Percentiles rank a stretch among this genome's conserved stretches.
These are phyloP conservation scores for Desmodus rotundus DNA, from an alignment of 2,113 vertebrate genomes.

Conservation along the genomic window DNA sequence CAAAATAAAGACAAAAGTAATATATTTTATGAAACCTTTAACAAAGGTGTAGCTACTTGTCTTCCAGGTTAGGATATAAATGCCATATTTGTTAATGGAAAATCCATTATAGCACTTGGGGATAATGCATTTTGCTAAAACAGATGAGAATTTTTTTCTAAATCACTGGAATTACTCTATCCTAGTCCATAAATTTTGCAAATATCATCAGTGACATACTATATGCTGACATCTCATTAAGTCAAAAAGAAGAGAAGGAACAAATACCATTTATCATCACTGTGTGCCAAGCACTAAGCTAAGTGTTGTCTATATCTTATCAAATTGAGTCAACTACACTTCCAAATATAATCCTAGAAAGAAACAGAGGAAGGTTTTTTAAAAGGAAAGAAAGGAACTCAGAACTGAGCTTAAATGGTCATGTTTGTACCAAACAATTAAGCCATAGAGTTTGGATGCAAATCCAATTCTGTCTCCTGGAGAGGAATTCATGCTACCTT, in stretches of 20 bases:
- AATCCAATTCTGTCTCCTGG: neutral
- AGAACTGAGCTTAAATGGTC: neutral
- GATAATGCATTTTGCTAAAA: constrained; percentile 46
- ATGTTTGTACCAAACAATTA: neutral
- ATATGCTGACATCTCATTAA: constrained; percentile 33
- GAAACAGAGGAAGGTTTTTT: neutral
- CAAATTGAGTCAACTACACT: neutral
- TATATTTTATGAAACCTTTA: neutral
- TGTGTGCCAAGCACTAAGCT: neutral
- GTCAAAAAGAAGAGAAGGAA: neutral
- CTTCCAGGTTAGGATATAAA: constrained; percentile 15
- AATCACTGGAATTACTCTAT: constrained; percentile 14
- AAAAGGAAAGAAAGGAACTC: neutral
- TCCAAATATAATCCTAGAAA: neutral
- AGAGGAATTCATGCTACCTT: neutral
- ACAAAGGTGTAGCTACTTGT: constrained; percentile 33
- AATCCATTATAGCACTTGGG: constrained; percentile 36
- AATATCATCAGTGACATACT: neutral
- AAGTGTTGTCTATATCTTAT: neutral
- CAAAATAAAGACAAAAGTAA: constrained; percentile 49
- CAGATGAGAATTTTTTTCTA: constrained; percentile 14
- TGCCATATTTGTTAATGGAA: constrained; percentile 35
- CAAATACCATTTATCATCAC: neutral
- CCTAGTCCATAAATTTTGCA: constrained; percentile 28
- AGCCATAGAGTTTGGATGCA: neutral